Percentiles rank a stretch among this genome's conserved stretches.
These are phyloP conservation scores for Acanthopagrus latus DNA, from an alignment of 2,797 vertebrate genomes.

Conservation along the genomic window DNA sequence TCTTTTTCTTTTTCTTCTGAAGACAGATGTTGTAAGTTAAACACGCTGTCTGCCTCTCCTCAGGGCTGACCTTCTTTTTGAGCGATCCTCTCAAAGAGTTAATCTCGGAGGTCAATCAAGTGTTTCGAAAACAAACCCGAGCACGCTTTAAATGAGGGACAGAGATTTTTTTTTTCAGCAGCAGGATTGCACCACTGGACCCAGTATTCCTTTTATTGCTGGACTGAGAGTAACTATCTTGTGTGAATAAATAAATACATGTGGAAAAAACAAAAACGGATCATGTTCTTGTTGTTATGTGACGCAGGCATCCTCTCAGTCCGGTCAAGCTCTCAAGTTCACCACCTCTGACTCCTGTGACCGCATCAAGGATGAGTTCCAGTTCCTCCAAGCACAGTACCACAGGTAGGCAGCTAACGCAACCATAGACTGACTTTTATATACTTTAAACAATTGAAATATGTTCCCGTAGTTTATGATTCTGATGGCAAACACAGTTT, in stretches of 20 bases:
- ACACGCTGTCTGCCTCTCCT: not conserved
- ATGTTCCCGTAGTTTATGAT: not conserved
- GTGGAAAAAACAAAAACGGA: too few species aligned
- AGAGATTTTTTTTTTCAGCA: not conserved
- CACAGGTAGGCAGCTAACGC: slow-evolving; percentile 88
- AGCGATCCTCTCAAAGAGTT: slow-evolving; percentile 54
- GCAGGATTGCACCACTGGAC: not conserved
- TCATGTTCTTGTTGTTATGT: slow-evolving; percentile 15
- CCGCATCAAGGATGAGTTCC: slow-evolving; percentile 98
- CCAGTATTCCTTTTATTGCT: not conserved
- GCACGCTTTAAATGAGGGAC: slow-evolving; percentile 30
- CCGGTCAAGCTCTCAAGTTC: slow-evolving; percentile 96
- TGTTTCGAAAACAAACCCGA: slow-evolving; percentile 62
- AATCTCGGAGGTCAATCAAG: slow-evolving; percentile 55
- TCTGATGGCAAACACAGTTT: not conserved
- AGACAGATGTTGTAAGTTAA: slow-evolving; percentile 36
- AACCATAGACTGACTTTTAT: not conserved
- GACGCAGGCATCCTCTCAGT: slow-evolving; percentile 93
- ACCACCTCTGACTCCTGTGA: slow-evolving; percentile 98
- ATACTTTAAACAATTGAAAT: too few species aligned
- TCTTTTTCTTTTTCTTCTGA: not conserved
- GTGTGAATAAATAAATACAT: not conserved
- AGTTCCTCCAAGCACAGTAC: slow-evolving; percentile 98
- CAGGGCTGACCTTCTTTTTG: slow-evolving; percentile 29
- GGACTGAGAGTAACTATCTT: not conserved